Base-by-base conservation (phyloP, 2,797 vertebrate species). In the Lacerta viridis region DNA sequence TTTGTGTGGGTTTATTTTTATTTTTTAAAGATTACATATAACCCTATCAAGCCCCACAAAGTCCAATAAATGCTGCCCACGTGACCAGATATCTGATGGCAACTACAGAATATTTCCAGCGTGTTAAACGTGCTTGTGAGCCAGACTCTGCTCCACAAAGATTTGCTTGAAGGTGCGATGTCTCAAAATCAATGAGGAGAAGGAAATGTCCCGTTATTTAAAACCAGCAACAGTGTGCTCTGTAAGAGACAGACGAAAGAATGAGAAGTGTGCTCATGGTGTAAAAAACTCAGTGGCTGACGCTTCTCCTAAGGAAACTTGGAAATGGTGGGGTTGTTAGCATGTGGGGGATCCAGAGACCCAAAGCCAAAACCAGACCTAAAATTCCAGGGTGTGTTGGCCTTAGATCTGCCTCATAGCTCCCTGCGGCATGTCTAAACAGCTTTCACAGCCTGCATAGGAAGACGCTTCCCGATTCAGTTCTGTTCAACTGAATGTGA, bases 1-100 rank as follows among this genome's bases (percentile, higher is more conserved):
- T 13, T 0, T 0, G 61, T 50, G 3, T 0, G 0, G 61, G 74
- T 79, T 86, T 78, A 55, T 78, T 13, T 29, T 89, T 0, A 0
- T 46, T 55, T 55, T 15, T 15, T 4, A 55, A 64, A 85, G 1
- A 23, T 41, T 55, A 1, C n/a, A 27, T 43, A 80, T 5, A 80
- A 87, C 43, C 20, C 84, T 27, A 83, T 85, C 86, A 55, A 41
- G 1, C 0, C 2, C 0, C 15, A 84, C 46, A 20, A 4, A 74
- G 15, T 68, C 77, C 0, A 0, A 66, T 64, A 83, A 0, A 5
- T n/a, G 76, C 61, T 83, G 72, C 29, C 43, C 84, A 27, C 0
- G 0, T 0, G 0, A 50, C 18, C 2, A 3, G 69, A 29, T 29
- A 61, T 25, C 27, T 20, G 23, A 17, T 64, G 55, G 15, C 11